Evolutionary conservation across 1,140 invertebrate species (phyloP).

Genomic region (Bombus huntii): DNA sequence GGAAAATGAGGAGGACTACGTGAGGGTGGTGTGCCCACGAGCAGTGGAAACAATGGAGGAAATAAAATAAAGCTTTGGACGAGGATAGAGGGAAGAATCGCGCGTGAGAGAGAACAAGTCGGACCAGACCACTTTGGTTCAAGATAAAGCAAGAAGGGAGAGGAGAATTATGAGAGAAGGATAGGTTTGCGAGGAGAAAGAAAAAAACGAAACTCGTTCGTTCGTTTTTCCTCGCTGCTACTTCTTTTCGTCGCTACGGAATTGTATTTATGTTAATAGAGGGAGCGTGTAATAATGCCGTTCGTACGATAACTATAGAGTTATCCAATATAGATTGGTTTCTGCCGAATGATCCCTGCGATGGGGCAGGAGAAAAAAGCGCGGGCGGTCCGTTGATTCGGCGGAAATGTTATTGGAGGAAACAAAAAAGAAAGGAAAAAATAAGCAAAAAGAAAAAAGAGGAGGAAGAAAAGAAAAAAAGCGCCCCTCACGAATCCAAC

Average conservation of each 20-base stretch:
- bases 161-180: constrained; percentile 29
- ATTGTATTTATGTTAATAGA: constrained; percentile 44
- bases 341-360: not conserved
- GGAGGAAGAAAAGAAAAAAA: not conserved
- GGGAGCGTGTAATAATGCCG: not conserved
- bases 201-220: constrained; percentile 15
- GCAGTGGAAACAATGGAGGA: constrained; percentile 77
- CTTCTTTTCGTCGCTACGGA: constrained; percentile 7
- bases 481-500: constrained; percentile 59
- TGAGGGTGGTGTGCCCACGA: constrained; percentile 65
- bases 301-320: not conserved
- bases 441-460: not conserved
- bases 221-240: not conserved
- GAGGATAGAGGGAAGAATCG: constrained; percentile 53
- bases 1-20: constrained; percentile 72
- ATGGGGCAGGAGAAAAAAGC: not conserved
- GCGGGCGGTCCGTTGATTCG: not conserved
- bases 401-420: constrained; percentile 47
- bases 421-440: not conserved
- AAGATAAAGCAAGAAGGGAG: constrained; percentile 65
- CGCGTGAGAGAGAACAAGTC: not conserved
- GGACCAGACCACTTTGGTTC: constrained; percentile 58
- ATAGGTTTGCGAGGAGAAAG: constrained; percentile 5
- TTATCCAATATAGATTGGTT: not conserved
- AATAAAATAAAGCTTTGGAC: constrained; percentile 78